Percentiles rank a stretch among this genome's conserved stretches.
phyloP scores from a whole-genome alignment of 2,888 invertebrate genomes.

The Ferdinandea cuprea region DNA sequence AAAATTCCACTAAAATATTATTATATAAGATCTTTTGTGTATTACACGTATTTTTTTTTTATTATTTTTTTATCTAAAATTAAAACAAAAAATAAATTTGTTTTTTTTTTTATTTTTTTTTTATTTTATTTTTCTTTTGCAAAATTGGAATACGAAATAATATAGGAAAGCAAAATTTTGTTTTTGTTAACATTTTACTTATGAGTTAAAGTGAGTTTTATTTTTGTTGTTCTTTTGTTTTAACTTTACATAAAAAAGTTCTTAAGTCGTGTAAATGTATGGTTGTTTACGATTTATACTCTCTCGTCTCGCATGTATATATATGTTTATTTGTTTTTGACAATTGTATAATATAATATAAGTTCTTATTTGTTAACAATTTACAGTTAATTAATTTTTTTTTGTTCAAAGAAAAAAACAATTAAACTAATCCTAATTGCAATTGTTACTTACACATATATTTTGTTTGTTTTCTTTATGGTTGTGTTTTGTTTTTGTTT shows the following conservation, averaged over 20 bases:
- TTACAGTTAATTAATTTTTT: conserved; percentile 21
- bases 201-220: conserved; percentile 19
- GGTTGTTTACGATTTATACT: conserved; percentile 41
- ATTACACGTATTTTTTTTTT: conserved; percentile 55
- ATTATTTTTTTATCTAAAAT: conserved; percentile 41
- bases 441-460: conserved; percentile 28
- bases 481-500: conserved; percentile 9
- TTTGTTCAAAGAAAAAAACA: conserved; percentile 22
- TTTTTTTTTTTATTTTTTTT: conserved; percentile 2
- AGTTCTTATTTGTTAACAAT: conserved; percentile 26
- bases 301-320: conserved; percentile 32
- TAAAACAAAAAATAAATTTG: conserved; percentile 39
- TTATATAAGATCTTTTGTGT: conserved; percentile 49
- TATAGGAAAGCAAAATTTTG: conserved; percentile 56
- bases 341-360: conserved; percentile 52
- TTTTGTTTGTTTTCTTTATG: conserved; percentile 3
- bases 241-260: conserved; percentile 42
- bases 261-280: conserved; percentile 55
- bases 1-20: conserved; percentile 67
- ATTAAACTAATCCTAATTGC: conserved; percentile 59
- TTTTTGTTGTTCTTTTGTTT: conserved; percentile 14
- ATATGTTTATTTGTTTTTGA: conserved; percentile 29
- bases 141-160: not conserved
- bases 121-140: conserved; percentile 33
- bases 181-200: conserved; percentile 38